Evolutionary conservation across 1,140 invertebrate genomes (phyloP).

Genomic region (Stegodyphus dumicola): DNA sequence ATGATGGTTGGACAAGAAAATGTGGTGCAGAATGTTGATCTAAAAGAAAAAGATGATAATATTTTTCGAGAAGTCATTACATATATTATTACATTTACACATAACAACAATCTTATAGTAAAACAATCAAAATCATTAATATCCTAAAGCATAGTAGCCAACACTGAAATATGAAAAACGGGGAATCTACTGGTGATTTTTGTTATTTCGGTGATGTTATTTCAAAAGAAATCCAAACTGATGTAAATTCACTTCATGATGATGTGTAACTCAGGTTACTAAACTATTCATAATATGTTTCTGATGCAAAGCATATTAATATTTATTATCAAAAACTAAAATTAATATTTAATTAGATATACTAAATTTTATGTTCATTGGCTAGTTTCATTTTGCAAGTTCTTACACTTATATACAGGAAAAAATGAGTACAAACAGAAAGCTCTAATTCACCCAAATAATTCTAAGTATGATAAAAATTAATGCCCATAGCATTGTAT

Average conservation of each 20-base stretch:
- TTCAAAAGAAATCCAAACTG: background rate
- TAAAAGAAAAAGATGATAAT: conserved; percentile 21
- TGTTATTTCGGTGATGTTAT: background rate
- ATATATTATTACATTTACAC: background rate
- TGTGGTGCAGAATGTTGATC: conserved; percentile 58
- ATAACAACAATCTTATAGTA: background rate
- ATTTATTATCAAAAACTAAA: no score
- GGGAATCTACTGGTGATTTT: background rate
- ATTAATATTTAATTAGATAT: no score
- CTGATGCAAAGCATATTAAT: no score
- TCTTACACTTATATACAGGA: no score
- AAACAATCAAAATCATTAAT: background rate
- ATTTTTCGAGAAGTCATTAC: background rate
- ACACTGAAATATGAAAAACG: background rate
- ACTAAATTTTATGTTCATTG: no score
- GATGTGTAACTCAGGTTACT: background rate
- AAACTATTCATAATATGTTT: background rate
- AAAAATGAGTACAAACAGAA: no score
- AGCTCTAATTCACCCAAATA: no score
- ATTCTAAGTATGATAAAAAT: no score
- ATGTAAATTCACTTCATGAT: background rate
- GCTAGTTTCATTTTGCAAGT: no score
- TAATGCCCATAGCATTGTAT: no score
- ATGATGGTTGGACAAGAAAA: conserved; percentile 60
- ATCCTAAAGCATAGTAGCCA: background rate